phyloP scores from a whole-genome alignment of 1,140 invertebrate species.

The Caenorhabditis remanei region DNA sequence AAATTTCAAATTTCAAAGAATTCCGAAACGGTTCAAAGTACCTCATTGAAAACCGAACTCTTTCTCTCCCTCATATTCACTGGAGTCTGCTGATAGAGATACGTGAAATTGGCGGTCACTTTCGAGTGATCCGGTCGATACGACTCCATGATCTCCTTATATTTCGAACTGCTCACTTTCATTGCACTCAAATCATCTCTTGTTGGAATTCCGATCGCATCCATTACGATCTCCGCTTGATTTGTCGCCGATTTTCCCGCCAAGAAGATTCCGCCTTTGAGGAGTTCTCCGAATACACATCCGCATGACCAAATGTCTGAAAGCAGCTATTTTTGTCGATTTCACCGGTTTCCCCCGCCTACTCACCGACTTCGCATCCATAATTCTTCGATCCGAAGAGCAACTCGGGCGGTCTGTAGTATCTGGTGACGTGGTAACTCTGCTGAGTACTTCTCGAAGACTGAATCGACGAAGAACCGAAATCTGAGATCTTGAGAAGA shows the following conservation, averaged over 20 bases:
- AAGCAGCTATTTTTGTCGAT: too few species aligned
- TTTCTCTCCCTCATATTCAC: neutral
- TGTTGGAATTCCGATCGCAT: constrained; percentile 95
- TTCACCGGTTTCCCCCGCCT: too few species aligned
- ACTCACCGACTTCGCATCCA: constrained; percentile 31
- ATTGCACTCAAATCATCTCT: constrained; percentile 65
- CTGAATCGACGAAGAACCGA: constrained; percentile 68
- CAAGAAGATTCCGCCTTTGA: constrained; percentile 93
- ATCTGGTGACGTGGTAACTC: constrained; percentile 71
- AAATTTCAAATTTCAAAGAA: constrained; percentile 41
- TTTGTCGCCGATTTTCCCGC: constrained; percentile 98
- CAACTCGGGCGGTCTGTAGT: constrained; percentile 71
- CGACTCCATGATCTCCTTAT: neutral
- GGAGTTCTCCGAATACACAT: constrained; percentile 94
- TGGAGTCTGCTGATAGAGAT: neutral
- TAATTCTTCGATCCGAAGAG: constrained; percentile 66
- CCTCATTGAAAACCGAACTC: neutral
- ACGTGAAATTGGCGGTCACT: neutral
- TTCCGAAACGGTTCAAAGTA: neutral
- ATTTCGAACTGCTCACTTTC: constrained; percentile 57
- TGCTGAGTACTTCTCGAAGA: constrained; percentile 16
- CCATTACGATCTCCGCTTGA: constrained; percentile 98
- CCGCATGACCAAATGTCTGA: constrained; percentile 98
- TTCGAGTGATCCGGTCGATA: constrained; percentile 7
- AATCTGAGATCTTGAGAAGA: constrained; percentile 73